Base-by-base conservation (phyloP, 2,888 invertebrate species). In the Cordilura impudica region DNA sequence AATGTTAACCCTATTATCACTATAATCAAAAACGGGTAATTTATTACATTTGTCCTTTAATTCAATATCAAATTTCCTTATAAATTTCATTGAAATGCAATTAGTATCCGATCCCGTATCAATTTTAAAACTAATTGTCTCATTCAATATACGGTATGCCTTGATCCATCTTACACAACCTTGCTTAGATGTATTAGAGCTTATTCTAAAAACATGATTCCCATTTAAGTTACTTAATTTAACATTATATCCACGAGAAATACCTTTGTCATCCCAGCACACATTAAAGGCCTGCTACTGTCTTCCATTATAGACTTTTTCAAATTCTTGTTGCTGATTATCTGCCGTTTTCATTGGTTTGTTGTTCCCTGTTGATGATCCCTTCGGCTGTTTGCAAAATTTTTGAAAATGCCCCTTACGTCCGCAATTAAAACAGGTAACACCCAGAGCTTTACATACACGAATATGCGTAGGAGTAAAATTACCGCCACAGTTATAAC, bases 81-180 rank as follows among this genome's bases (percentile, higher is more conserved):
- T 23, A 10, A 81, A 26, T 60, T 69, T 65, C 12, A 63, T 8
- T 18, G 71, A 74, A 78, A 81, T 66, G 31, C 78, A 78, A 54
- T 81, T 78, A 4, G 70, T 70, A 69, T 81, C 78, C 18, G 76
- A 23, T 54, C 77, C 73, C n/a, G 78, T 77, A 77, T 79, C 70
- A 14, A 81, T 54, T 18, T 76, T 79, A 56, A 74, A 77, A 51
- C 26, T 49, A 29, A 73, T 45, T 54, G 7, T 10, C 19, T 72
- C 53, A 45, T 61, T 29, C 14, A 61, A 53, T 43, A 72, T 72
- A 54, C 53, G 45, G 71, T 76, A 80, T 21, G 45, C 12, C 45
- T 74, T 74, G 56, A 60, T 78, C 77, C 72, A 77, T 26, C 23
- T 56, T 35, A 67, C 26, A 51, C 14, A 16, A 7, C 21, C 49